A percentile compares a stretch with the other conserved stretches of the same genome.
Evolutionary conservation across 1,140 invertebrate species (phyloP).

Genomic region (Caenorhabditis briggsae): DNA sequence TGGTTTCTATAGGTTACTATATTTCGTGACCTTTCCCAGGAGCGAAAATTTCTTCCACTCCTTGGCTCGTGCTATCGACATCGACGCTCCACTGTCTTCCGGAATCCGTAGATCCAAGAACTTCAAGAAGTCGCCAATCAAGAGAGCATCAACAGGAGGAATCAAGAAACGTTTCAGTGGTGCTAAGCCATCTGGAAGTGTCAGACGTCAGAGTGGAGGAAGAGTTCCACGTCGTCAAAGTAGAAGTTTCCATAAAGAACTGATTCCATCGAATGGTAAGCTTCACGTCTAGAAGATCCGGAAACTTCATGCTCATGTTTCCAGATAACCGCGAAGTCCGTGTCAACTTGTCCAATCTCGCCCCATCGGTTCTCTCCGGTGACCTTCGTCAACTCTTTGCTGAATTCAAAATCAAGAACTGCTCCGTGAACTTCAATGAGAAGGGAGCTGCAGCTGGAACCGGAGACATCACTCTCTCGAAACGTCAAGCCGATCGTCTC

Average conservation of each 20-base stretch:
- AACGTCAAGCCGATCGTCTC: slow-evolving; percentile 43
- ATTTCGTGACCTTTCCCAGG: no score
- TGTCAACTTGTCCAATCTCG: slow-evolving; percentile 63
- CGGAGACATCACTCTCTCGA: slow-evolving; percentile 57
- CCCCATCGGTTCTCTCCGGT: slow-evolving; percentile 55
- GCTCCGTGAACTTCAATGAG: slow-evolving; percentile 62
- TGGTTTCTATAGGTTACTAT: no score
- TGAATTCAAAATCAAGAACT: slow-evolving; percentile 33
- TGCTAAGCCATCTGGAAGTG: neutral
- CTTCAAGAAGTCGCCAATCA: slow-evolving; percentile 1
- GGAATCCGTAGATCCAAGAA: slow-evolving; percentile 36
- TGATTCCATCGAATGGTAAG: slow-evolving; percentile 32
- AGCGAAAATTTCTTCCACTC: no score
- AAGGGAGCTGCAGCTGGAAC: slow-evolving; percentile 50
- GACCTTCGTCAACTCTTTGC: slow-evolving; percentile 62
- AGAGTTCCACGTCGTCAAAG: no score
- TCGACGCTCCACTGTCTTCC: slow-evolving; percentile 25
- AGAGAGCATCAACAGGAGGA: neutral
- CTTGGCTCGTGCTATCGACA: slow-evolving; percentile 20
- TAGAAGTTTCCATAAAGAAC: neutral
- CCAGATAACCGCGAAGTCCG: slow-evolving; percentile 50
- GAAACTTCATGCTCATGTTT: neutral
- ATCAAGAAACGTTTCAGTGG: neutral
- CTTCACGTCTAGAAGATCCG: neutral
- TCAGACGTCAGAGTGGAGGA: slow-evolving; percentile 5